A percentile compares a stretch with the other conserved stretches of the same genome.
Evolutionary conservation across 2,797 vertebrate genomes (phyloP).

Genomic region (Oophaga sylvatica): DNA sequence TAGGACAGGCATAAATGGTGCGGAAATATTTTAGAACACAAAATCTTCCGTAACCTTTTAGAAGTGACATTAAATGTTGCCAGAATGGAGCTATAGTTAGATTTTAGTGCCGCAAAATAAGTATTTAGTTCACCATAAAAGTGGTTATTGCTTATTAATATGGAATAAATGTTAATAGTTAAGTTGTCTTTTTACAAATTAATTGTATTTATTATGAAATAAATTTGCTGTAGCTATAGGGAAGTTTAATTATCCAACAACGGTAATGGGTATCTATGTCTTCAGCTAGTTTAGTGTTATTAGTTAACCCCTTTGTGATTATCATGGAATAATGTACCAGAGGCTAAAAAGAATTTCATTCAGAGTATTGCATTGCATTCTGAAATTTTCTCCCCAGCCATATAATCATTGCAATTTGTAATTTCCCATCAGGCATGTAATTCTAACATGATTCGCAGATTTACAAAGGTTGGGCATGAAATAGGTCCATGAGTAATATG

Average conservation of each 20-base stretch:
- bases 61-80: conserved; percentile 57
- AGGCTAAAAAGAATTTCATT: not conserved
- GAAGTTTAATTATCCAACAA: conserved; percentile 22
- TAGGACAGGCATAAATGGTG: conserved; percentile 50
- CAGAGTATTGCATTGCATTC: not conserved
- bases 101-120: conserved; percentile 61
- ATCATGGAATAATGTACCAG: not conserved
- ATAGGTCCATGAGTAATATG: not conserved
- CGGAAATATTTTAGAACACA: conserved; percentile 53
- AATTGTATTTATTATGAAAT: conserved; percentile 58
- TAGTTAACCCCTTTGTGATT: conserved; percentile 37
- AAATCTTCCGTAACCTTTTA: conserved; percentile 60
- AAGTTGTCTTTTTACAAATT: conserved; percentile 61
- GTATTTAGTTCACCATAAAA: conserved; percentile 62
- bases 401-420: not conserved
- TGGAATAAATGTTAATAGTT: conserved; percentile 66
- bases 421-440: not conserved
- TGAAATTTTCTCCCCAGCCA: not conserved
- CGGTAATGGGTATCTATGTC: conserved; percentile 22
- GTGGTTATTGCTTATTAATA: conserved; percentile 62
- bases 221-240: conserved; percentile 54
- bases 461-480: not conserved
- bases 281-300: conserved; percentile 19
- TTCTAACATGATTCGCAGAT: not conserved
- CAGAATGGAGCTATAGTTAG: conserved; percentile 53